Evolutionary conservation across 2,113 vertebrate species (phyloP).

Genomic region (Aleadryas rufinucha): DNA sequence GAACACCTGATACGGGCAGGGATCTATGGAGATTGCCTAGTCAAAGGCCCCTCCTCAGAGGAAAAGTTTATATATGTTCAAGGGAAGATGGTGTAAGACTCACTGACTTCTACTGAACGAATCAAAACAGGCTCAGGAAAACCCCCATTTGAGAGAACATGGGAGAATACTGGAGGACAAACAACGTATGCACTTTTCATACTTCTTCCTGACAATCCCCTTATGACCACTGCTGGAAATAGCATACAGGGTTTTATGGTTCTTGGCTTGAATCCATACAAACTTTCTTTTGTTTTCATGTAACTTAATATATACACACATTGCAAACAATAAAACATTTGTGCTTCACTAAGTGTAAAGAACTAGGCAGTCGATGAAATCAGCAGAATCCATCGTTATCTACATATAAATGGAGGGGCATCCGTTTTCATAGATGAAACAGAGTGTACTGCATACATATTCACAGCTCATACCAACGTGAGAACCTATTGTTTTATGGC

Average conservation of each 20-base stretch:
- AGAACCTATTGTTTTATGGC: not conserved
- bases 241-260: not conserved
- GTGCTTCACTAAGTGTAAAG: not conserved
- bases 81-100: not conserved
- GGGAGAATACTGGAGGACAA: not conserved
- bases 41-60: not conserved
- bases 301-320: not conserved
- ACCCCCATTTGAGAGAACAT: not conserved
- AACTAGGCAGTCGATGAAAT: not conserved
- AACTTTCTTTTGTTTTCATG: not conserved
- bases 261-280: not conserved
- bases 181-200: not conserved
- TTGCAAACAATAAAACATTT: not conserved
- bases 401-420: not conserved
- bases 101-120: not conserved
- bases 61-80: not conserved
- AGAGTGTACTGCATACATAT: fast-evolving
- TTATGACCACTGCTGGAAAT: not conserved
- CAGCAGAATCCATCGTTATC: not conserved
- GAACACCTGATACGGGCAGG: not conserved
- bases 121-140: not conserved
- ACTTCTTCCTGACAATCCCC: not conserved
- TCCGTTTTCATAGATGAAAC: not conserved
- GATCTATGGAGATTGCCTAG: not conserved
- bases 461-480: not conserved